These are phyloP conservation scores for Pseudomyrmex sp. DNA, from an alignment of 1,140 invertebrate species.

Conservation along the genomic window DNA sequence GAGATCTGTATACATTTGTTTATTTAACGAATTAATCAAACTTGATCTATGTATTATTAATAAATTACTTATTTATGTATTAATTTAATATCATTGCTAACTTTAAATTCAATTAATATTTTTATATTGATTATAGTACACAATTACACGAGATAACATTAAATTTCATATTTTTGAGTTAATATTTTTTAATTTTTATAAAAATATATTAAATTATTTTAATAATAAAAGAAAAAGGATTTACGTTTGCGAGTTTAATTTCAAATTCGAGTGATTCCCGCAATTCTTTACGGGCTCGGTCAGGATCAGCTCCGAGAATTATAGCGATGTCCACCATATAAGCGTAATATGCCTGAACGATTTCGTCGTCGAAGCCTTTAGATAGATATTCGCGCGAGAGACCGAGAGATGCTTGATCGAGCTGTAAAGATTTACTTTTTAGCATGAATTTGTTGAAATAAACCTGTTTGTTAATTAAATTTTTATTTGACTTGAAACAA, in stretches of 20 bases:
- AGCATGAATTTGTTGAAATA: not conserved
- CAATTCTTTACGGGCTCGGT: slow-evolving; percentile 90
- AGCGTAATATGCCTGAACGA: slow-evolving; percentile 92
- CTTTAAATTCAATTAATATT: too few species aligned
- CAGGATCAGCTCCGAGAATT: slow-evolving; percentile 92
- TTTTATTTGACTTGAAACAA: too few species aligned
- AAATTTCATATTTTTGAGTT: too few species aligned
- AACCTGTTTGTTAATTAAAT: not conserved
- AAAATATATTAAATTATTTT: not conserved
- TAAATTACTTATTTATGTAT: not conserved
- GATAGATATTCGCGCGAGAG: slow-evolving; percentile 95
- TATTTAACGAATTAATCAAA: slow-evolving; percentile 68
- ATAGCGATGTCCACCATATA: slow-evolving; percentile 96
- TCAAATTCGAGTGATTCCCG: slow-evolving; percentile 95
- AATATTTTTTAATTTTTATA: too few species aligned
- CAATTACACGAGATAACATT: too few species aligned
- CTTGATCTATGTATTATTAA: not conserved
- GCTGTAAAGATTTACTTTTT: slow-evolving; percentile 84
- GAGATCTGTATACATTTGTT: slow-evolving; percentile 89
- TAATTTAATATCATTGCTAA: not conserved
- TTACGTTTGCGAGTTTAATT: slow-evolving; percentile 96
- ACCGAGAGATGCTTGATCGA: slow-evolving; percentile 96
- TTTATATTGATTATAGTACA: too few species aligned
- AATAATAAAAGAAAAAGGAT: slow-evolving; percentile 58
- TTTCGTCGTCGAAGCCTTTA: slow-evolving; percentile 92